Conservation (phyloP, 2,797 vertebrate genomes). For the Picus viridis region DNA sequence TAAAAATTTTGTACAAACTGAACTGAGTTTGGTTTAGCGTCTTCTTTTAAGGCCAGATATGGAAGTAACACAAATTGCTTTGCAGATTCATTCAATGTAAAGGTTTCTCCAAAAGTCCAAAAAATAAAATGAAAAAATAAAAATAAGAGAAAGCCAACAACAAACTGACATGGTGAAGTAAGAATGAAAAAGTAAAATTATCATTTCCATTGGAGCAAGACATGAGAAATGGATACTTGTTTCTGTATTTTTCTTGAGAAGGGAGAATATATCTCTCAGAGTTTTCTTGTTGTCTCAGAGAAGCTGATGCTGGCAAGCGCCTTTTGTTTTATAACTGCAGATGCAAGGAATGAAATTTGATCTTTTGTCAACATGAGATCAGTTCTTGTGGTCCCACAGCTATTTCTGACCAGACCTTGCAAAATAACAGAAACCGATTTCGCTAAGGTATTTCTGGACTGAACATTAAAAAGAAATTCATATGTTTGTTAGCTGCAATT, state of each 20-base stretch:
- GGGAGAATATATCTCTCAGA: not conserved
- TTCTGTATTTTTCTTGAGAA: not conserved
- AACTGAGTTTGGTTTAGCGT: not conserved
- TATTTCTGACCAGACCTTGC: not conserved
- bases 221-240: not conserved
- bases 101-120: not conserved
- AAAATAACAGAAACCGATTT: slow-evolving; percentile 9
- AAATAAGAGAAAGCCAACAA: not conserved
- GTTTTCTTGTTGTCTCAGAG: not conserved
- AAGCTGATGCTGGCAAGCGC: slow-evolving; percentile 15
- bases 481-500: not conserved
- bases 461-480: not conserved
- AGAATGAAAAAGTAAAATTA: not conserved
- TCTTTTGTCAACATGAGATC: not conserved
- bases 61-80: not conserved
- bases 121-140: not conserved
- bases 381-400: not conserved
- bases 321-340: not conserved
- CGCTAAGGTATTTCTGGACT: not conserved
- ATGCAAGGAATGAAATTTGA: slow-evolving; percentile 25
- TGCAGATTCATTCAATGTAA: not conserved
- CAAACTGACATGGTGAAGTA: not conserved
- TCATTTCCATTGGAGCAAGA: not conserved
- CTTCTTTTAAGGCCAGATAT: not conserved
- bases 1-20: not conserved